phyloP scores from a whole-genome alignment of 2,113 vertebrate species.

The Ochotona princeps region DNA sequence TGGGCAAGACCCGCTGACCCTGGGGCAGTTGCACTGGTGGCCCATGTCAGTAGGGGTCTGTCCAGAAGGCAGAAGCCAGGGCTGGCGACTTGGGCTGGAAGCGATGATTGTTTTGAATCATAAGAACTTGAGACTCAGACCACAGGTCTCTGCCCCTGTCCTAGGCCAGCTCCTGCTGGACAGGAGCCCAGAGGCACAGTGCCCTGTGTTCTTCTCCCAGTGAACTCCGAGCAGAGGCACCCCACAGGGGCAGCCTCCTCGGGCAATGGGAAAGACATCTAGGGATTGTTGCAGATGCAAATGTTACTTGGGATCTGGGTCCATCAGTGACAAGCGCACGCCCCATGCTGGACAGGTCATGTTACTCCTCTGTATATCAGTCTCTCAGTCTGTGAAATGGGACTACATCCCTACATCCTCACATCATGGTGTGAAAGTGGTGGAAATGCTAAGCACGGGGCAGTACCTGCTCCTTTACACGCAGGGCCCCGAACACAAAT shows the following conservation, averaged over 20 bases:
- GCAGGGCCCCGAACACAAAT: background rate
- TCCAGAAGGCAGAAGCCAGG: background rate
- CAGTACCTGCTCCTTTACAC: background rate
- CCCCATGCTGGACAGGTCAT: background rate
- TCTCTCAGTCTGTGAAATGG: background rate
- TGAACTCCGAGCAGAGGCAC: background rate
- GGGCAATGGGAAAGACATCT: background rate
- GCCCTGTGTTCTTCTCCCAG: rapidly evolving
- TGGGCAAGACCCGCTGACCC: background rate
- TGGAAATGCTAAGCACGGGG: background rate
- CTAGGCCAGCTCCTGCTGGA: background rate
- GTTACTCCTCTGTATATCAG: background rate
- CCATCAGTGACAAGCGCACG: background rate
- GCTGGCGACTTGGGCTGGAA: background rate
- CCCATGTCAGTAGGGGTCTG: background rate
- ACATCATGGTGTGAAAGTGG: rapidly evolving
- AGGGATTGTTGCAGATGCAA: background rate
- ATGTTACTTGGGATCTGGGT: rapidly evolving
- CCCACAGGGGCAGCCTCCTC: background rate
- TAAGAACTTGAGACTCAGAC: background rate
- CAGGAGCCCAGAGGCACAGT: background rate
- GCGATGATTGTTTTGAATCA: background rate
- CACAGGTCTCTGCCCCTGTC: background rate
- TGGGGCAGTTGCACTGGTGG: background rate
- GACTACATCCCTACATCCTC: background rate